phyloP scores from a whole-genome alignment of 2,113 vertebrate genomes.

The Siniperca knerii region DNA sequence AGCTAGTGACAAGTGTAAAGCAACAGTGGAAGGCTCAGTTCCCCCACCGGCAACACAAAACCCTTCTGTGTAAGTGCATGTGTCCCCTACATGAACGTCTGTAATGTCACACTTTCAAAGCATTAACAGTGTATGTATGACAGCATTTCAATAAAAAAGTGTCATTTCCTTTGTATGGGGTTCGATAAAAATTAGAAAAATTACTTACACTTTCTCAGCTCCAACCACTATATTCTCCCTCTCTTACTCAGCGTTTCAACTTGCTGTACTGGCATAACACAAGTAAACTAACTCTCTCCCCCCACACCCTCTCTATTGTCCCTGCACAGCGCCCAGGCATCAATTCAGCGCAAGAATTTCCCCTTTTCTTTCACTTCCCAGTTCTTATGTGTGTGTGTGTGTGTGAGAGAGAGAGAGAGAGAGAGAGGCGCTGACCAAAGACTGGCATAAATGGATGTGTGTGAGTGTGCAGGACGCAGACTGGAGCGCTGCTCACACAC shows the following conservation, averaged over 20 bases:
- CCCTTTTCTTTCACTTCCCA: slow-evolving; percentile 77
- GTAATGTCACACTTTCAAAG: not conserved
- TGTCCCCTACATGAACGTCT: too few relatives aligned
- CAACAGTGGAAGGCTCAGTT: slow-evolving; percentile 30
- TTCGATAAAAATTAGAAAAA: not conserved
- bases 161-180: not conserved
- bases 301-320: slow-evolving; percentile 71
- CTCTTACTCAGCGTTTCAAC: not conserved
- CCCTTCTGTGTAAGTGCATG: not conserved
- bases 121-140: not conserved
- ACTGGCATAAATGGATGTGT: not conserved
- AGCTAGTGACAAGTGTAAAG: not conserved
- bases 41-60: not conserved
- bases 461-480: not conserved
- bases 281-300: slow-evolving; percentile 40
- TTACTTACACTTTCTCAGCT: not conserved
- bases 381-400: slow-evolving; percentile 16
- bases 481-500: not conserved
- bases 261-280: not conserved
- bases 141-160: not conserved
- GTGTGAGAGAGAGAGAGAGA: not conserved
- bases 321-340: slow-evolving; percentile 40
- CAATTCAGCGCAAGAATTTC: slow-evolving; percentile 76
- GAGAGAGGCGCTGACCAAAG: not conserved
- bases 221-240: not conserved